Evolutionary conservation across 1,140 invertebrate genomes (phyloP).

Genomic region (Pogonognathellus flavescens): DNA sequence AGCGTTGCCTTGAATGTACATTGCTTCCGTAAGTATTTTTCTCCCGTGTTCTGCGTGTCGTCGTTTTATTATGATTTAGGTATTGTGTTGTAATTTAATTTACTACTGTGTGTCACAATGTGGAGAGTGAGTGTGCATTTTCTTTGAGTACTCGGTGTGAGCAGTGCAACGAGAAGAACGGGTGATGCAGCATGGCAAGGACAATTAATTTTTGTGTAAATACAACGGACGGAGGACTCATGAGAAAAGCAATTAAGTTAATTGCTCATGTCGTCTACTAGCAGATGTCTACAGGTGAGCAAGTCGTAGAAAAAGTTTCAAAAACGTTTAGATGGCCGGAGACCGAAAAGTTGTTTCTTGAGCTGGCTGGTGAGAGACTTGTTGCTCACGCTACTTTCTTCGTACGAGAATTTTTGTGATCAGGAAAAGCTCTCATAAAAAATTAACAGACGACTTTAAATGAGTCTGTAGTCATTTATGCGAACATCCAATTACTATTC

Average conservation of each 20-base stretch:
- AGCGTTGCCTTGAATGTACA: no score
- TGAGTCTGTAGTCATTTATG: neutral
- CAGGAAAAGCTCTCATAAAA: constrained; percentile 26
- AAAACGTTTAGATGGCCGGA: constrained; percentile 17
- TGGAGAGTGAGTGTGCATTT: neutral
- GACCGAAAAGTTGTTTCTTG: constrained; percentile 13
- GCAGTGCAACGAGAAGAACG: neutral
- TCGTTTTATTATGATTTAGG: no score
- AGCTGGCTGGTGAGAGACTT: constrained; percentile 11
- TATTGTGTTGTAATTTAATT: neutral
- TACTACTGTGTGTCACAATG: no score
- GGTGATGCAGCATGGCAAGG: neutral
- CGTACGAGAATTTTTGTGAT: constrained; percentile 15
- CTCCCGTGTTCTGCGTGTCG: no score
- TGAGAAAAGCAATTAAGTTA: constrained; percentile 34
- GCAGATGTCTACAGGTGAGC: constrained; percentile 17
- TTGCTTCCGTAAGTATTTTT: no score
- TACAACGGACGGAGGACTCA: neutral
- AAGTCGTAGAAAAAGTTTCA: constrained; percentile 6
- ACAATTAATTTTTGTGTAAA: constrained; percentile 5
- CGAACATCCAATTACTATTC: constrained; percentile 13
- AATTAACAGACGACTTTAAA: constrained; percentile 14
- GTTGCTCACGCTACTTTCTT: neutral
- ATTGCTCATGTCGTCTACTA: neutral
- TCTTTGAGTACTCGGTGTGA: neutral